phyloP scores from a whole-genome alignment of 2,113 vertebrate species.

The Amblyornis subalaris region DNA sequence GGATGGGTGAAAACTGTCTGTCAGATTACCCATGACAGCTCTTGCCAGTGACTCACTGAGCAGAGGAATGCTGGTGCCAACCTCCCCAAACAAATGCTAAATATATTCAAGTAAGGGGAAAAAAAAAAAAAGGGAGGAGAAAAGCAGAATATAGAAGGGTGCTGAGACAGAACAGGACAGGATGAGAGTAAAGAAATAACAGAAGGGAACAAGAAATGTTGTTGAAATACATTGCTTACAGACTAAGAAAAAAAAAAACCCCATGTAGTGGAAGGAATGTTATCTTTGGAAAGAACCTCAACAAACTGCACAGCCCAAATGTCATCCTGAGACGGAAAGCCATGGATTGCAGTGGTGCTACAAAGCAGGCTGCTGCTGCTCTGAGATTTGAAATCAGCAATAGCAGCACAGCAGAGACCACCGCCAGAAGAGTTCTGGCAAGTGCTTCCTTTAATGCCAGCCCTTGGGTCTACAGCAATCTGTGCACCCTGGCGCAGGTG shows the following conservation, averaged over 20 bases:
- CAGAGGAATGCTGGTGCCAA: constrained; percentile 20
- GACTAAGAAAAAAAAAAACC: background rate
- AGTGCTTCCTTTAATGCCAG: background rate
- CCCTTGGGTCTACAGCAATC: background rate
- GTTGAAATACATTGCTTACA: background rate
- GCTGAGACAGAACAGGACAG: background rate
- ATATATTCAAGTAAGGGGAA: background rate
- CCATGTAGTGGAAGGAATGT: background rate
- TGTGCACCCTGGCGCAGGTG: background rate
- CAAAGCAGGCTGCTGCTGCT: background rate
- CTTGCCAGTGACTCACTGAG: constrained; percentile 27
- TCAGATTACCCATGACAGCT: constrained; percentile 11
- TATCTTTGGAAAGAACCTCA: background rate
- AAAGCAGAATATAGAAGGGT: constrained; percentile 24
- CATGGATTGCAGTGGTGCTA: background rate
- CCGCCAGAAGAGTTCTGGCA: background rate
- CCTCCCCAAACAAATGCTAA: constrained; percentile 25
- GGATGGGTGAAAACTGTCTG: constrained; percentile 18
- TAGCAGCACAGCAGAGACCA: background rate
- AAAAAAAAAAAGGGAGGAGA: background rate
- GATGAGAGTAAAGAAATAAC: constrained; percentile 3
- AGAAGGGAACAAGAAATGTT: background rate
- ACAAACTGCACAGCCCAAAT: background rate
- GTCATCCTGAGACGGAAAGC: background rate
- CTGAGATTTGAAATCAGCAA: background rate